Evolutionary conservation across 1,140 invertebrate genomes (phyloP), one percentile per base, ranked within the genome.

Genomic region (Cotesia chilonis): DNA sequence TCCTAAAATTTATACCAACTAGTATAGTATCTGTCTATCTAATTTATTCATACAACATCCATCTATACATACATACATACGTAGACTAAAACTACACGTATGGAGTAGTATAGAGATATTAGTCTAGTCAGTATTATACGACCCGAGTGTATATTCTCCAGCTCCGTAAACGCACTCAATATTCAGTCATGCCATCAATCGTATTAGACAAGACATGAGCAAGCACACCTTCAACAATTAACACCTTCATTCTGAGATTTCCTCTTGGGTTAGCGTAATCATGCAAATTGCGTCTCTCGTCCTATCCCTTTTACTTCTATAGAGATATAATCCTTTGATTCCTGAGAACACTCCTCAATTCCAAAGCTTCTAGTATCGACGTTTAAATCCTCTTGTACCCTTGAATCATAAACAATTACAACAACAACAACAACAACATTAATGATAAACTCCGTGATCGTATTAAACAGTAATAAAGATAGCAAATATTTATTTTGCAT

Each of bases 231-330:
- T 65, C 68, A n/a, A 74, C 70, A 77, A 79, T 80, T 79, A 81
- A 75, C 77, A 74, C 73, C 66, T 79, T 59, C 65, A 60, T 60
- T 77, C 55, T 54, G 52, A 81, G 79, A 82, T 83, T 83, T 83
- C 80, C 80, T 79, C 70, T 70, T 68, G 79, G 79, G 75, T 77
- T 74, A 74, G 61, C 73, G 59, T 66, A 71, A 28, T 52, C 70
- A 64, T 75, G 72, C 77, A 80, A 79, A 81, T 78, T 79, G 75
- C 75, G 64, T 67, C 63, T 59, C 37, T 57, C 52, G 6, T 37
- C 14, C 17, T 12, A 12, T 37, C 14, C 17, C 20, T 47, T 52
- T 14, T 20, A 36, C 36, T 20, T 57, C 7, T 63, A 35, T 28
- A 57, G 17, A 61, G 41, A 65, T 65, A 65, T 65, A 51, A 65